Conservation (phyloP, 2,888 invertebrate genomes). For the Aplocera efformata region DNA sequence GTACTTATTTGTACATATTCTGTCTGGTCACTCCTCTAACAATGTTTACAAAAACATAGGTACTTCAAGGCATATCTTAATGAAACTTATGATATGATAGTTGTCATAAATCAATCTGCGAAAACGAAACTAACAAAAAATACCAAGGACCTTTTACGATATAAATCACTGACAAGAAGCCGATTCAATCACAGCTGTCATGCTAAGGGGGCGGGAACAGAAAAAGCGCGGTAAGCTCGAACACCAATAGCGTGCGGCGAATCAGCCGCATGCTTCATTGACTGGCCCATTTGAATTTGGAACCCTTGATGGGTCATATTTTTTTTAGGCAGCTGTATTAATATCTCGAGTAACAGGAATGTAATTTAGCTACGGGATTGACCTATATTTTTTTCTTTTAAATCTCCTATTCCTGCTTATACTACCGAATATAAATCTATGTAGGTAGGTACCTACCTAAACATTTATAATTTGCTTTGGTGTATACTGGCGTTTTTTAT, state of each 20-base stretch:
- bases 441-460: neutral
- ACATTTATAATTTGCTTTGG: too few relatives aligned
- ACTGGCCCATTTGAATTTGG: conserved; percentile 70
- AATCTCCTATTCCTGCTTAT: too few relatives aligned
- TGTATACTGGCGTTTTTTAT: too few relatives aligned
- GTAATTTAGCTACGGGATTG: too few relatives aligned
- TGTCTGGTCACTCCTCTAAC: too few relatives aligned
- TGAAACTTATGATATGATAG: conserved; percentile 28
- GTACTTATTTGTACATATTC: too few relatives aligned
- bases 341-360: conserved; percentile 6
- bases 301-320: conserved; percentile 63
- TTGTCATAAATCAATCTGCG: conserved; percentile 60
- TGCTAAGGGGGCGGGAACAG: conserved; percentile 67
- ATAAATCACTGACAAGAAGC: conserved; percentile 68
- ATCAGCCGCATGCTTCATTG: conserved; percentile 48
- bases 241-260: conserved; percentile 68
- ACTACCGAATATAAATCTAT: too few relatives aligned
- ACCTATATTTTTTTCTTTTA: too few relatives aligned
- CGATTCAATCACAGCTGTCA: conserved; percentile 77
- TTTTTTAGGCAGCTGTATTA: conserved; percentile 40
- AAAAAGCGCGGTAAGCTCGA: conserved; percentile 74
- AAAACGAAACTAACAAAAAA: conserved; percentile 49
- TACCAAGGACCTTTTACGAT: conserved; percentile 46
- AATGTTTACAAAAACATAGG: too few relatives aligned
- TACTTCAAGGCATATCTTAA: too few relatives aligned